Percentiles rank a stretch among this genome's conserved stretches.
Evolutionary conservation across 2,888 invertebrate genomes (phyloP).

Genomic region (Drosophila emarginata): DNA sequence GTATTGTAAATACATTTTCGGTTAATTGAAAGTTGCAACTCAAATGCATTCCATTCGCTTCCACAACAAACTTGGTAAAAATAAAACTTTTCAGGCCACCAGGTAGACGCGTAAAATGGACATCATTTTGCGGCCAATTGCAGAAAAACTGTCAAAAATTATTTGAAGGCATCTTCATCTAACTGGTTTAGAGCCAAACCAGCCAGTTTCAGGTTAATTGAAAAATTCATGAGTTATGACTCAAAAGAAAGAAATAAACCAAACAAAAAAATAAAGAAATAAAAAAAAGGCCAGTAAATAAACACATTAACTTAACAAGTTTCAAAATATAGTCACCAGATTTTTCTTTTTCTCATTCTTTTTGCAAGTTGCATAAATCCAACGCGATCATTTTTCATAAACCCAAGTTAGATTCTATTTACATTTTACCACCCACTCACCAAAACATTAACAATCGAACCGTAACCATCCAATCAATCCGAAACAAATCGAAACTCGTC

Average conservation of each 20-base stretch:
- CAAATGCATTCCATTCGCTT: conserved; percentile 32
- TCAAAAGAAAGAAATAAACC: neutral
- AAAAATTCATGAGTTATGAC: conserved; percentile 63
- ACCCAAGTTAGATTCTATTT: conserved; percentile 40
- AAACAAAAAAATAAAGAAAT: no score
- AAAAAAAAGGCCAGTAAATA: neutral
- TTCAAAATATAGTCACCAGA: neutral
- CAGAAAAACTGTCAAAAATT: conserved; percentile 68
- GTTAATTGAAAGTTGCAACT: conserved; percentile 41
- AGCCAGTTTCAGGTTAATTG: conserved; percentile 56
- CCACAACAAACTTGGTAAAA: conserved; percentile 20
- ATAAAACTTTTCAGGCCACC: conserved; percentile 39
- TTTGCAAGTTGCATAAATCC: conserved; percentile 52
- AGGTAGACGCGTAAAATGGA: conserved; percentile 23
- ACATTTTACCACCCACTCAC: conserved; percentile 33
- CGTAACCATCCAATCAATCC: conserved; percentile 16
- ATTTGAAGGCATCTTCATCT: conserved; percentile 71
- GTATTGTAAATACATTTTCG: conserved; percentile 48
- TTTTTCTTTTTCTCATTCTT: conserved; percentile 38
- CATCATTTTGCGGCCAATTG: conserved; percentile 60
- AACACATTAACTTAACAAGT: conserved; percentile 68
- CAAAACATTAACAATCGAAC: conserved; percentile 23
- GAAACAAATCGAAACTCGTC: conserved; percentile 32
- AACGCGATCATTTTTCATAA: conserved; percentile 7
- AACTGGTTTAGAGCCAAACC: conserved; percentile 44